Evolutionary conservation across 2,797 vertebrate genomes (phyloP), one percentile per base, ranked within the genome.

Genomic region (Rhincodon typus): DNA sequence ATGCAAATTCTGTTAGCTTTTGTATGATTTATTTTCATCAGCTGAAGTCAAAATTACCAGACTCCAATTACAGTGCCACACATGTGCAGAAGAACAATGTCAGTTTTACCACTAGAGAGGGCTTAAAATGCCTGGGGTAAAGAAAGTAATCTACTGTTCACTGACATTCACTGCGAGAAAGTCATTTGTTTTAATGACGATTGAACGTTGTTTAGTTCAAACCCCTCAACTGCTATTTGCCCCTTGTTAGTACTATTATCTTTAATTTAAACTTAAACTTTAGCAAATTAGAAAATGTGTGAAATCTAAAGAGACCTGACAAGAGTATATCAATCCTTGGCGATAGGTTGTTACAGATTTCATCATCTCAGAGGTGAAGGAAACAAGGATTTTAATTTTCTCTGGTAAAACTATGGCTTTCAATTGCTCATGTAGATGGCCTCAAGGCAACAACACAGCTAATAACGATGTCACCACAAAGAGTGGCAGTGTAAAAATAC

Each of bases 11-110:
- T 96, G 96, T 97, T 72, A 97, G 96, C 96, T 97, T 25, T 15
- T 97, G 5, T 97, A 97, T 96, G 97, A 98, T 98, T 98, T 98
- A 97, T 97, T 97, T 97, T 97, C 96, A 97, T 97, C 97, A 97
- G 96, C 97, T 97, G 97, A 94, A 97, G 97, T 97, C 97, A 96
- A 97, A 98, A 98, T 98, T 97, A 97, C 97, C 96, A 97, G 96
- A 97, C 96, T 97, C 96, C 97, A 97, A 98, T 98, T 98, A 97
- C 97, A 97, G 96, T 97, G 96, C 96, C 97, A 97, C 96, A 97
- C 50, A 15, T 97, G 96, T 96, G 97, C 96, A 96, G 97, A 96
- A 96, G 96, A 96, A 97, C 95, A 97, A 97, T 95, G 96, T 97
- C 96, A 97, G 95, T 95, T 96, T 96, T 97, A 97, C 97, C 97